These are phyloP conservation scores for Tuberolachnus salignus DNA, from an alignment of 2,888 invertebrate species.

Conservation along the genomic window DNA sequence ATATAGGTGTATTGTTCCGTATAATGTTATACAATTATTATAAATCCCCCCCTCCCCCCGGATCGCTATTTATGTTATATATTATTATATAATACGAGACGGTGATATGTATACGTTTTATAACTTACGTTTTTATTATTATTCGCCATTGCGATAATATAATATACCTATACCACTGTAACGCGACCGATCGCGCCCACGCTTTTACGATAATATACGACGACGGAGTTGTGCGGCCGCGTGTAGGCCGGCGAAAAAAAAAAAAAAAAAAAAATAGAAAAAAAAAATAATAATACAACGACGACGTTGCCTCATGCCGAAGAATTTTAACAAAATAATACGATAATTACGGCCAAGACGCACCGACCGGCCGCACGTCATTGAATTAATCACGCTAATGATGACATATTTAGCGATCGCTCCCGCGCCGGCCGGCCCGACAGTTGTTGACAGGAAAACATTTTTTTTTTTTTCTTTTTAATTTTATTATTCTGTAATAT, in stretches of 20 bases:
- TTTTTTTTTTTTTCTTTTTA: conserved; percentile 29
- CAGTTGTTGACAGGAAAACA: conserved; percentile 44
- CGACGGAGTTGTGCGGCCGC: background rate
- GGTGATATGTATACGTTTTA: background rate
- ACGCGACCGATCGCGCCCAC: background rate
- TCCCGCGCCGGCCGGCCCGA: conserved; percentile 1
- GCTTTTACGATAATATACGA: too few species aligned
- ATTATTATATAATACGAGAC: too few species aligned
- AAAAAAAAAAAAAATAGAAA: too few species aligned
- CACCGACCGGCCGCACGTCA: background rate
- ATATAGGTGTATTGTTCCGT: too few species aligned
- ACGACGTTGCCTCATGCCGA: background rate
- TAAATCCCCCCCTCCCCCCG: too few species aligned
- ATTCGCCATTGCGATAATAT: too few species aligned
- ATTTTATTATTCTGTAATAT: too few species aligned
- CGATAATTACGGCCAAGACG: conserved; percentile 27
- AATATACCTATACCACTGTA: too few species aligned
- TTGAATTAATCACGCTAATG: conserved; percentile 50
- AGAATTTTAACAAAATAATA: conserved; percentile 30
- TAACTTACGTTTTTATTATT: too few species aligned
- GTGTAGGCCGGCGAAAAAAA: background rate
- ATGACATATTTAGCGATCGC: conserved; percentile 51
- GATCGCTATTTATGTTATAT: too few species aligned
- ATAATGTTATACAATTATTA: too few species aligned
- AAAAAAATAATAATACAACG: too few species aligned